Evolutionary conservation across 2,888 invertebrate species (phyloP).

Genomic region (Lamellibrachia satsuma): DNA sequence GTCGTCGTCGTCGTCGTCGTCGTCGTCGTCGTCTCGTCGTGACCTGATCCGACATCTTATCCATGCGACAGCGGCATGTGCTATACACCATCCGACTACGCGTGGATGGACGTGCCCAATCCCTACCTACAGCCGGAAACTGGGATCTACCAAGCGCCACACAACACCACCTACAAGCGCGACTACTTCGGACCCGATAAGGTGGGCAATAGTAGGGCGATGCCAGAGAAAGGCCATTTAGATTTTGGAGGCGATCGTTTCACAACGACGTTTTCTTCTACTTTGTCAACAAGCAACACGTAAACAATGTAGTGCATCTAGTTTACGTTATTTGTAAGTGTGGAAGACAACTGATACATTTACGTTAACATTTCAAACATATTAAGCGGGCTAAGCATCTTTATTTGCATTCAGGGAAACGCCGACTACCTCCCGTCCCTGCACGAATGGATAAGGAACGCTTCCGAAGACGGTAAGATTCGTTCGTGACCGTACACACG

Average conservation of each 20-base stretch:
- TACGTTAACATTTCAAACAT: neutral
- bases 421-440: neutral
- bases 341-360: neutral
- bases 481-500: neutral
- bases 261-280: no score
- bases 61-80: neutral
- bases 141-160: neutral
- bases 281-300: no score
- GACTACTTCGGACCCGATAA: conserved; percentile 4
- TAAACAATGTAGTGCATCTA: neutral
- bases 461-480: neutral
- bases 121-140: neutral
- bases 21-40: neutral
- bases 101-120: neutral
- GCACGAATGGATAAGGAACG: neutral
- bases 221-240: no score
- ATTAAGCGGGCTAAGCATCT: neutral
- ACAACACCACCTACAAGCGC: neutral
- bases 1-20: no score
- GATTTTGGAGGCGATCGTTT: no score
- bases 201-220: neutral
- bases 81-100: neutral
- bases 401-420: neutral
- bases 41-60: neutral
- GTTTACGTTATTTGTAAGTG: neutral